Conservation (phyloP, 2,113 vertebrate genomes). For the Gymnogyps californianus region DNA sequence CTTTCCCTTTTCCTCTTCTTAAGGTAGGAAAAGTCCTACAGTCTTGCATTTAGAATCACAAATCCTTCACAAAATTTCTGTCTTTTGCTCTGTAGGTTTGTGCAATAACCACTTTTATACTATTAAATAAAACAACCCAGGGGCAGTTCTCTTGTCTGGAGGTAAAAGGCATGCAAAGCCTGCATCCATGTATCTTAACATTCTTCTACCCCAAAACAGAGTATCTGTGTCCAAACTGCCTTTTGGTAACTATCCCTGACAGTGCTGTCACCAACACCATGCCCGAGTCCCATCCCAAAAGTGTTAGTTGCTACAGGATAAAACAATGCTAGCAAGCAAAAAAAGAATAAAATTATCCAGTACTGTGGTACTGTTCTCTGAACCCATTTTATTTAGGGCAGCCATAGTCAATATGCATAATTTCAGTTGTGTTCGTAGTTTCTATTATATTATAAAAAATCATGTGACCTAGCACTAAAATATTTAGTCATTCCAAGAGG, state of each 20-base stretch:
- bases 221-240: neutral
- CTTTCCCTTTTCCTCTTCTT: neutral
- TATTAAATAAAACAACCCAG: neutral
- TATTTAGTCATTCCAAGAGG: neutral
- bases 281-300: rapidly evolving
- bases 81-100: neutral
- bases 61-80: neutral
- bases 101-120: neutral
- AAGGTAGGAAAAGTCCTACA: neutral
- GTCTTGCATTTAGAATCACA: neutral
- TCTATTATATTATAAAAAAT: neutral
- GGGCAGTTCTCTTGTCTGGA: neutral
- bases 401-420: neutral
- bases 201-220: neutral
- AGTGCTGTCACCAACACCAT: neutral
- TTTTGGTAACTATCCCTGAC: neutral
- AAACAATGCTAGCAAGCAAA: neutral
- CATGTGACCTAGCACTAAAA: neutral
- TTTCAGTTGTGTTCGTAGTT: neutral
- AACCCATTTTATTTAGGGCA: neutral
- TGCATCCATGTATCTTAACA: neutral
- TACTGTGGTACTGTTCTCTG: neutral
- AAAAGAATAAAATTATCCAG: neutral
- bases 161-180: neutral
- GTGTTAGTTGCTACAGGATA: neutral